These are phyloP conservation scores for Drosophila multiciliata DNA, from an alignment of 2,888 invertebrate genomes.

Conservation along the genomic window DNA sequence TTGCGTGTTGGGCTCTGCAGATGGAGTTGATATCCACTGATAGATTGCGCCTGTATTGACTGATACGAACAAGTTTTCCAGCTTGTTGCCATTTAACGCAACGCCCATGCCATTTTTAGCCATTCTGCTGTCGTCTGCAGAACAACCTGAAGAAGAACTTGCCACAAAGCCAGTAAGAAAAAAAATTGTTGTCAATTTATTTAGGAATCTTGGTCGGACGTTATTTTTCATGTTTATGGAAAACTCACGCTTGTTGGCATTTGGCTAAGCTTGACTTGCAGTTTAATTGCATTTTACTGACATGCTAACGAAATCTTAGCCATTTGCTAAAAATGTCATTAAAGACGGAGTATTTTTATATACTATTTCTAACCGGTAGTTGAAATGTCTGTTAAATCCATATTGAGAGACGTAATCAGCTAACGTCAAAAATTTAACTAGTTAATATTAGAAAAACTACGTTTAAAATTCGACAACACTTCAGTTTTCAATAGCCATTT, in stretches of 20 bases:
- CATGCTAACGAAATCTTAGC: neutral
- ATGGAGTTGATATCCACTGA: constrained; percentile 28
- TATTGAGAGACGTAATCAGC: neutral
- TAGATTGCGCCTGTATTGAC: constrained; percentile 40
- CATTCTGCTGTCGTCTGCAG: constrained; percentile 1
- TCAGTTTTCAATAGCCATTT: neutral
- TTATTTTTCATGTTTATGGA: neutral
- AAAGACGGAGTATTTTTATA: neutral
- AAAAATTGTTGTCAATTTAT: constrained; percentile 1
- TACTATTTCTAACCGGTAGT: neutral
- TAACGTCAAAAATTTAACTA: neutral
- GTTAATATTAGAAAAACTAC: neutral
- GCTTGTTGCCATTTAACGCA: constrained; percentile 33
- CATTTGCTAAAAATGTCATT: neutral
- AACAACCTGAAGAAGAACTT: constrained; percentile 2
- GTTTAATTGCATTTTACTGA: constrained; percentile 1
- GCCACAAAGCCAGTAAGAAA: neutral
- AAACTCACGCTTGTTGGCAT: neutral
- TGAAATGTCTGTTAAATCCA: neutral
- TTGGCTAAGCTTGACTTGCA: neutral
- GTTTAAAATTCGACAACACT: neutral
- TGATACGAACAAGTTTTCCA: constrained; percentile 47
- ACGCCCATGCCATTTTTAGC: constrained; percentile 34
- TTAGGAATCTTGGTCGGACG: neutral
- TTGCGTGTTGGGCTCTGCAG: constrained; percentile 49